These are phyloP conservation scores for Ochotona princeps DNA, from an alignment of 2,113 vertebrate species.

Conservation along the genomic window DNA sequence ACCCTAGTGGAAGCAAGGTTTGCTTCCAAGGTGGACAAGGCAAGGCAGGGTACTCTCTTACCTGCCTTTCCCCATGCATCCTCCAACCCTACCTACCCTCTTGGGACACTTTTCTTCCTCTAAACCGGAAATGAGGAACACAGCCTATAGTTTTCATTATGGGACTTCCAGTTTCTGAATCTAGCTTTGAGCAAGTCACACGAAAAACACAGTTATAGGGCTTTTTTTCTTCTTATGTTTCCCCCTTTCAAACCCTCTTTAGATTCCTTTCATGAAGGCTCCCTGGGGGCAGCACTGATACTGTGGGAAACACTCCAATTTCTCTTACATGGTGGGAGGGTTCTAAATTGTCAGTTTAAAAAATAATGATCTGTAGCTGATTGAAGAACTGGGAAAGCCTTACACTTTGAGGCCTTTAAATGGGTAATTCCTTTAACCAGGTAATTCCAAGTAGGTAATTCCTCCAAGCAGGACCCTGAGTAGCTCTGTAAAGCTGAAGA, in stretches of 20 bases:
- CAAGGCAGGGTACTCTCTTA: not conserved
- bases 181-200: not conserved
- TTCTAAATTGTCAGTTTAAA: conserved; percentile 56
- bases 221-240: not conserved
- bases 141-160: not conserved
- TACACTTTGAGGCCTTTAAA: conserved; percentile 48
- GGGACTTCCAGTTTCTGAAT: not conserved
- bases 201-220: not conserved
- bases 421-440: conserved; percentile 72
- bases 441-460: conserved; percentile 71
- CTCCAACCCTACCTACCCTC: too few species aligned
- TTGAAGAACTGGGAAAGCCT: conserved; percentile 58
- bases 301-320: not conserved
- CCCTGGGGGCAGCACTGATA: not conserved
- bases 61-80: not conserved
- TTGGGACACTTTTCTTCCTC: not conserved
- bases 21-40: not conserved
- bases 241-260: not conserved
- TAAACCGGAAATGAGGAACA: not conserved
- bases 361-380: conserved; percentile 71
- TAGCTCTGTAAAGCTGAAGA: conserved; percentile 70
- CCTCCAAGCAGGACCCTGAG: conserved; percentile 76
- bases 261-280: not conserved
- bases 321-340: not conserved
- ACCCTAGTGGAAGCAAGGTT: not conserved